Evolutionary conservation across 2,797 vertebrate genomes (phyloP), one percentile per base, ranked within the genome.

Genomic region (Molossus alvarezi): DNA sequence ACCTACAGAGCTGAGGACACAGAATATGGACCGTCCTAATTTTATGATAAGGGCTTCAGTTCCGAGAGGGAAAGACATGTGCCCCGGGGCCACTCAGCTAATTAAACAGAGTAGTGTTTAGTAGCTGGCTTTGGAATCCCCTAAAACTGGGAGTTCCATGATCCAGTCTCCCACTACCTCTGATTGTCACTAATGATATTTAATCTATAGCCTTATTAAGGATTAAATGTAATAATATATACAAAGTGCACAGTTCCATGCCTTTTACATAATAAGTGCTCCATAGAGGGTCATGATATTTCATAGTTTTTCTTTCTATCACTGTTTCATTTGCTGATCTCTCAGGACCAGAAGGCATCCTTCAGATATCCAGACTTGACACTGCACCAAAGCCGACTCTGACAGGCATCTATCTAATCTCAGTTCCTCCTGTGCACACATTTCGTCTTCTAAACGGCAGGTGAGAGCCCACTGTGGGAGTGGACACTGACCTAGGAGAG

Each of bases 1-100:
- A 2, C 82, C 27, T 67, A 37, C 0, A 65, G 6, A 85, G 14
- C 6, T 41, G 37, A 90, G 41, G 29, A 53, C 18, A 73, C 9
- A 93, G 29, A 91, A 67, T 9, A 86, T 10, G 18, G 18, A 37
- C 18, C 18, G 58, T 88, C 29, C 41, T 75, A 71, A 69, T 71
- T 83, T 85, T 21, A 25, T 9, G 33, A 37, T 75, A 92, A 93
- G 76, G 18, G 37, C 25, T 2, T 8, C 72, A 71, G 72, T 51
- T 90, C 90, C 53, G 62, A 87, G 73, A 91, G 23, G 60, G 83
- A 27, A 85, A 51, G 14, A 88, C 84, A 80, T 15, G 53, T 72
- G 65, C 37, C 53, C 10, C 9, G 79, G 72, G 53, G 11, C 48
- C 69, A 55, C 27, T 69, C 53, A 80, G 13, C 53, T 79, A 75